These are phyloP conservation scores for Caiman crocodilus DNA, from an alignment of 2,797 vertebrate species.

Conservation along the genomic window DNA sequence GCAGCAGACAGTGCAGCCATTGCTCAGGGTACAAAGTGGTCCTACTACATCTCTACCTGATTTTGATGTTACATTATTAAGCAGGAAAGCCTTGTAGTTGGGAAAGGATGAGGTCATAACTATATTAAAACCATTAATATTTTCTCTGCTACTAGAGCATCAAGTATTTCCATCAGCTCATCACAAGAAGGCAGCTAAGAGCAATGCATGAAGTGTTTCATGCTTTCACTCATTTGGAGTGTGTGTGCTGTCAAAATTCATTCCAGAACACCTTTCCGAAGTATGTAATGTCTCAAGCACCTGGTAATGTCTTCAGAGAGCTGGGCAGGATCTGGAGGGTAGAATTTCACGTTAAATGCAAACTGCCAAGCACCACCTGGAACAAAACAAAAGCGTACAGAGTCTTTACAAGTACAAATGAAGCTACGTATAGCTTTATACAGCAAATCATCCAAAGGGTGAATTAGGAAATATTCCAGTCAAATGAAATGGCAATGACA, in stretches of 20 bases:
- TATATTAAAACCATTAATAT: not conserved
- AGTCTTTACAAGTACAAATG: not conserved
- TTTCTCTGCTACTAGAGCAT: not conserved
- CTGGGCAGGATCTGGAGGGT: constrained; percentile 96
- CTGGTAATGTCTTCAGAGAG: constrained; percentile 98
- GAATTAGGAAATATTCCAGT: constrained; percentile 14
- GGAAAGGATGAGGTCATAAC: not conserved
- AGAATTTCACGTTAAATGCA: constrained; percentile 98
- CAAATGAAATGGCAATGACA: not conserved
- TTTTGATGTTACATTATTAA: not conserved
- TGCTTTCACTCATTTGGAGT: constrained; percentile 11
- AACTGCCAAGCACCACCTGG: constrained; percentile 97
- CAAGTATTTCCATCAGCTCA: not conserved
- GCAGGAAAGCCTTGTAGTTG: not conserved
- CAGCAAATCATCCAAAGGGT: not conserved
- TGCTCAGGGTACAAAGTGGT: too few relatives aligned
- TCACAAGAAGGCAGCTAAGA: not conserved
- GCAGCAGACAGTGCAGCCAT: too few relatives aligned
- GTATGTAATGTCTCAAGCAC: constrained; percentile 78
- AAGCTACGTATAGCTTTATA: not conserved
- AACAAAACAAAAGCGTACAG: constrained; percentile 52
- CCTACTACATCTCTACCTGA: not conserved
- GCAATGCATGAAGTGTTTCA: not conserved
- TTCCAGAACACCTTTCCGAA: constrained; percentile 15
- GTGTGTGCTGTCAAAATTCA: not conserved